Evolutionary conservation across 2,888 invertebrate species (phyloP).

Genomic region (Drepanosiphum platanoidis): DNA sequence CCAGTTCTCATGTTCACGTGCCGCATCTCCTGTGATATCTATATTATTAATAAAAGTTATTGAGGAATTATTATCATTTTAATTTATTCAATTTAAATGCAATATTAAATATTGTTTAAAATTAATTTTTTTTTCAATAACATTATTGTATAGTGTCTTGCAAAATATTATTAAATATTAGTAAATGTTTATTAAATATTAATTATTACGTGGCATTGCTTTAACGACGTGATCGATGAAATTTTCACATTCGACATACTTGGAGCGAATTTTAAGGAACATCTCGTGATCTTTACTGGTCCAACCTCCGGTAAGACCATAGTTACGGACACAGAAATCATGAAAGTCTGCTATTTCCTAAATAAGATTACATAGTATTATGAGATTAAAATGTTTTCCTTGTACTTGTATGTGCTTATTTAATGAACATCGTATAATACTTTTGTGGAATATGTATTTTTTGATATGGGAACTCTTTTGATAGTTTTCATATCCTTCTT

Average conservation of each 20-base stretch:
- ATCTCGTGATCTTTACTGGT: constrained; percentile 51
- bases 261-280: constrained; percentile 47
- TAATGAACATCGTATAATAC: neutral
- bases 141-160: neutral
- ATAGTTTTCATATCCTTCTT: neutral
- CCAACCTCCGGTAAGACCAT: constrained; percentile 57
- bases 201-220: constrained; percentile 56
- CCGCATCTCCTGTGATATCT: constrained; percentile 43
- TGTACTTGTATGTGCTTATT: too few species aligned
- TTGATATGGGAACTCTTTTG: constrained; percentile 45
- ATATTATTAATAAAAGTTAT: neutral
- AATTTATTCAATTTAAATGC: neutral
- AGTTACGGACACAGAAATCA: constrained; percentile 43
- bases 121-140: neutral
- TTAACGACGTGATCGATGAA: constrained; percentile 28
- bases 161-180: neutral
- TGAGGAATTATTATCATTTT: neutral
- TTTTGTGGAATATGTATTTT: constrained; percentile 52
- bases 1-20: constrained; percentile 54
- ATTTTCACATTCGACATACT: neutral
- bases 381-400: neutral
- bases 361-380: neutral
- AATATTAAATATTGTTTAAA: neutral
- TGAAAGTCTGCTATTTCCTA: constrained; percentile 58
- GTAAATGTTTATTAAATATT: neutral